Base-by-base conservation (phyloP, 2,888 invertebrate species). In the Pachydiplax longipennis region DNA sequence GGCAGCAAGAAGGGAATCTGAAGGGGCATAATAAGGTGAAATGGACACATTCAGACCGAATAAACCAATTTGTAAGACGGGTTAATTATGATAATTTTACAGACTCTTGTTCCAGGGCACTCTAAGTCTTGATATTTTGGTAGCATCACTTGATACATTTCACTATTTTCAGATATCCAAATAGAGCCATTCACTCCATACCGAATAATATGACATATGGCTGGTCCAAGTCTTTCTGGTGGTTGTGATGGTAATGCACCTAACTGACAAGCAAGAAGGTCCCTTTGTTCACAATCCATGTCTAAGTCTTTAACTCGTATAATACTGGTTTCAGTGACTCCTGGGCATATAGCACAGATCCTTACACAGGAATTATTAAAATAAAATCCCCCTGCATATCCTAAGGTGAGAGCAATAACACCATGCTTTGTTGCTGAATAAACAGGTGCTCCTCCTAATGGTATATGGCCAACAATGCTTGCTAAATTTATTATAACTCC, bases 321-420 rank as follows among this genome's bases (percentile, higher is more conserved):
- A 61, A 87, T 87, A 12, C 3, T 8, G n/a, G 87, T 65, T 8
- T 18, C 91, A 0, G 91, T 91, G 2, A 87, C 35, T 31, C 91
- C 91, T 3, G 91, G 91, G 65, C 91, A 91, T 18, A 91, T 81
- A 10, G 83, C 80, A 65, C 91, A 81, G 2, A 91, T 80, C 3
- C 91, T 73, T 5, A 91, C 91, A 18, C 91, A 87, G 8, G 87
- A 61, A 22, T 65, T 87, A 40, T 87, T 37, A 5, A 37, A 87
- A 22, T 58, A 37, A 61, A 87, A 37, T n/a, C 37, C 35, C 13
- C 65, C 87, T 40, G 61, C 61, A 22, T 65, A 87, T 58, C 61
- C 58, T 61, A 37, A n/a, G 12, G 65, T 37, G 35, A 61, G 61
- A 37, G 61, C 87, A n/a, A 87, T 35, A 0, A 87, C 40, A 10